Percentiles rank a stretch among this genome's conserved stretches.
These are phyloP conservation scores for Limnothrissa miodon DNA, from an alignment of 2,113 vertebrate genomes.

Conservation along the genomic window DNA sequence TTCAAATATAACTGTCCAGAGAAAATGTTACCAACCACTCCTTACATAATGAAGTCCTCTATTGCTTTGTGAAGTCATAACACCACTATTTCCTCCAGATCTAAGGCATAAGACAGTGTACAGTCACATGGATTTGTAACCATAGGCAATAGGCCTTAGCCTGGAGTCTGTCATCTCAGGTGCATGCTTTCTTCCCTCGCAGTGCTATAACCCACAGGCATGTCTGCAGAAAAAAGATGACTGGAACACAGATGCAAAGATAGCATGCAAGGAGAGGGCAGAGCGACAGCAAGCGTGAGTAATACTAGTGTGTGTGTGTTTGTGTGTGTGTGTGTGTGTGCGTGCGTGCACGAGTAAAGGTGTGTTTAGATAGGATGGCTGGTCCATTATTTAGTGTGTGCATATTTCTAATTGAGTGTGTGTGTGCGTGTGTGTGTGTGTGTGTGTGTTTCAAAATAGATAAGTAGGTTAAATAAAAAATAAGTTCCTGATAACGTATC, in stretches of 20 bases:
- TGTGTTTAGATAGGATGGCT: background rate
- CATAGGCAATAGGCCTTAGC: background rate
- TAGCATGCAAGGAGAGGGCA: slow-evolving; percentile 68
- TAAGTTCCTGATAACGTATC: too few species aligned
- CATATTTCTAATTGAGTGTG: too few species aligned
- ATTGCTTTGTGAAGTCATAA: too few species aligned
- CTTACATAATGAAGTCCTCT: too few species aligned
- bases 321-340: background rate
- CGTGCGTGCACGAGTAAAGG: background rate
- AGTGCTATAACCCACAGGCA: slow-evolving; percentile 83
- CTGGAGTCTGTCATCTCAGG: background rate
- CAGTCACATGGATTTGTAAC: background rate
- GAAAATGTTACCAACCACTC: too few species aligned
- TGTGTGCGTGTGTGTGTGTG: background rate
- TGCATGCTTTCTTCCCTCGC: slow-evolving; percentile 30
- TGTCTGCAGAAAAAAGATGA: slow-evolving; percentile 79
- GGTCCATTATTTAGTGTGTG: background rate
- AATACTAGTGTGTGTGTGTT: background rate
- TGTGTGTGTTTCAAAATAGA: too few species aligned
- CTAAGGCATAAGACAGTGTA: too few species aligned
- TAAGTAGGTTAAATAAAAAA: too few species aligned
- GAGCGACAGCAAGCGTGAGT: slow-evolving; percentile 73
- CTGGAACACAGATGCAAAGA: slow-evolving; percentile 73
- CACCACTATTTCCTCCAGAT: too few species aligned
- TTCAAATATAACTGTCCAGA: too few species aligned